These are phyloP conservation scores for Aulostomus chinensis DNA, from an alignment of 2,797 vertebrate species.

Conservation along the genomic window DNA sequence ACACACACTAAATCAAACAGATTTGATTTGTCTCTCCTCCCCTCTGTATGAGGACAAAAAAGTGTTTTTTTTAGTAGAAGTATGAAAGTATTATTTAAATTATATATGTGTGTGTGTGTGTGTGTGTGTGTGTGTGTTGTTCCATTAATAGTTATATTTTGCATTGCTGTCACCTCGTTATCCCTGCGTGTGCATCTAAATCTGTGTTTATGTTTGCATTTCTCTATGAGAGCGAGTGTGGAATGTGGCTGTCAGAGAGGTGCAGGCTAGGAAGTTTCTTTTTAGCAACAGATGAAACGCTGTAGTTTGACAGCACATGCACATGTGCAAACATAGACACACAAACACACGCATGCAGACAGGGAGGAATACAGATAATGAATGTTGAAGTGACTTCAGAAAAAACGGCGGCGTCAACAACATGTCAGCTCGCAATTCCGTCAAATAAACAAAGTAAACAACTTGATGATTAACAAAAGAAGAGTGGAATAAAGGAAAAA, in stretches of 20 bases:
- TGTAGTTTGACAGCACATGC: slow-evolving; percentile 65
- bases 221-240: slow-evolving; percentile 10
- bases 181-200: slow-evolving; percentile 6
- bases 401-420: slow-evolving; percentile 57
- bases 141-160: slow-evolving; percentile 51
- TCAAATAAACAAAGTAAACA: slow-evolving; percentile 62
- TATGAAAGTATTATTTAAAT: slow-evolving; percentile 28
- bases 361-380: slow-evolving; percentile 61
- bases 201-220: slow-evolving; percentile 4
- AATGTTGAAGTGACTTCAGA: slow-evolving; percentile 65
- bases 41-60: slow-evolving; percentile 19
- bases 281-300: slow-evolving; percentile 73
- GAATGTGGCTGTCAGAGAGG: slow-evolving; percentile 59
- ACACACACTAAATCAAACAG: slow-evolving; percentile 42
- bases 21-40: slow-evolving; percentile 12
- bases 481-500: slow-evolving; percentile 30
- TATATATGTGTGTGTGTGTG: slow-evolving; percentile 15
- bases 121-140: slow-evolving; percentile 24
- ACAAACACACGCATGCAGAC: slow-evolving; percentile 15
- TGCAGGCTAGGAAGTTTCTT: slow-evolving; percentile 60
- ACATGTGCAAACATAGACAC: slow-evolving; percentile 7
- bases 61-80: too few relatives aligned
- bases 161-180: slow-evolving; percentile 40
- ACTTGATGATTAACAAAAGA: slow-evolving; percentile 51
- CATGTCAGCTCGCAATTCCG: slow-evolving; percentile 46